Base-by-base conservation (phyloP, 1,140 invertebrate species). In the Drusus annulatus region DNA sequence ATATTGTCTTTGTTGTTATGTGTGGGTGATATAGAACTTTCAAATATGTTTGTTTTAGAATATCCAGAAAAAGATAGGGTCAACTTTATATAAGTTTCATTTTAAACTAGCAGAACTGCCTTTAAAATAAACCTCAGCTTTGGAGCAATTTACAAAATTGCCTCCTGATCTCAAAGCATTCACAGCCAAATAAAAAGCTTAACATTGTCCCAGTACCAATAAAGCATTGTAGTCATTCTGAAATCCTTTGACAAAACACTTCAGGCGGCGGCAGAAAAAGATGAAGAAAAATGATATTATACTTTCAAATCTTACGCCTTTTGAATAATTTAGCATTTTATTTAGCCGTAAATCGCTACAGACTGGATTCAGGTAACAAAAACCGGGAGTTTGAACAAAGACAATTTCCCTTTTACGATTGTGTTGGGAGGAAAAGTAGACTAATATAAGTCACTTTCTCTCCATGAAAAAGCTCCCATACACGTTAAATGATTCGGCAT, bases 291-390 rank as follows among this genome's bases (percentile, higher is more conserved):
- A 79, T 83, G 76, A 80, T 80, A 83, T 83, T 83, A 80, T 83
- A 83, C 81, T 83, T 83, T 83, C 81, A 83, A 83, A 83, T 83
- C 79, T 74, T 52, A 52, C 31, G 81, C 79, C 81, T 83, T 83
- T 83, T 83, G 81, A 83, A 83, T 83, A 83, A 80, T 80, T 83
- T 80, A 80, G 79, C 81, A 83, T 83, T 83, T 80, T 80, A 83
- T 83, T 80, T 83, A 83, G 79, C 81, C 81, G 78, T 83, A 83
- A 83, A 83, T 83, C 81, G 81, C 71, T 83, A 80, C 65, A 79
- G 78, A 63, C 78, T 76, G 76, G 79, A 83, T 83, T 74, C 81
- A 83, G 81, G 81, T 83, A 78, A 78, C 65, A 36, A 51, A 71
- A 71, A 71, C n/a, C 31, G n/a, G 68, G 45, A 71, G 45, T 58